Evolutionary conservation across 2,113 vertebrate genomes (phyloP), one percentile per base, ranked within the genome.

Genomic region (Sceloporus tristichus): DNA sequence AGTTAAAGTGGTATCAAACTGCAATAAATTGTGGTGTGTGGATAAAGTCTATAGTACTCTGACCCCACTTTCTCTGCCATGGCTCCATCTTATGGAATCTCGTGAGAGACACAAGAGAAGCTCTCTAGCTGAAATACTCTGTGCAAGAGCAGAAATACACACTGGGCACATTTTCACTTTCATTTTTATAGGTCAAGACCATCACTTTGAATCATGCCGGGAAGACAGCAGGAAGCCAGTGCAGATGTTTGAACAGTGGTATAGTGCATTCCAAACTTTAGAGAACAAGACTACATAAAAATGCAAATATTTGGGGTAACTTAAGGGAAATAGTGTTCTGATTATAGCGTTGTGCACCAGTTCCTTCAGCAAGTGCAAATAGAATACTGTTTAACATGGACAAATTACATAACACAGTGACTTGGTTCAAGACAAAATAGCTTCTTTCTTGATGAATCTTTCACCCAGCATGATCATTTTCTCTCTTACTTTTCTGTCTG

Each of bases 301-400:
- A 87, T 65, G 40, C 40, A 82, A 65, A 81, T 87, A 81, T 62
- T 76, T 82, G 76, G 66, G 66, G 71, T 87, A 87, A 38, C 65
- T 75, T 87, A 87, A 75, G 40, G 73, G 56, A 34, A 75, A 82
- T 54, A 16, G 40, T 75, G 40, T 82, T 66, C 79, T 76, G 75
- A 59, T 75, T 87, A 76, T 6, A 76, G 27, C 34, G 70, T 65
- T n/a, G 79, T 38, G 21, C 40, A 75, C 7, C 27, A 19, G 86
- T 70, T 66, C n/a, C 38, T 48, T 75, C 13, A 59, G 53, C 13
- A 62, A 75, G 56, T 75, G 19, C 75, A 85, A 87, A 82, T 38
- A 74, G 79, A 75, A 66, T 34, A 74, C 2, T 5, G 53, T 82
- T 87, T 87, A 65, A 87, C 29, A 13, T 74, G 27, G 27, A 62